Base-by-base conservation (phyloP, 1,140 invertebrate species). In the Anastrepha ludens region DNA sequence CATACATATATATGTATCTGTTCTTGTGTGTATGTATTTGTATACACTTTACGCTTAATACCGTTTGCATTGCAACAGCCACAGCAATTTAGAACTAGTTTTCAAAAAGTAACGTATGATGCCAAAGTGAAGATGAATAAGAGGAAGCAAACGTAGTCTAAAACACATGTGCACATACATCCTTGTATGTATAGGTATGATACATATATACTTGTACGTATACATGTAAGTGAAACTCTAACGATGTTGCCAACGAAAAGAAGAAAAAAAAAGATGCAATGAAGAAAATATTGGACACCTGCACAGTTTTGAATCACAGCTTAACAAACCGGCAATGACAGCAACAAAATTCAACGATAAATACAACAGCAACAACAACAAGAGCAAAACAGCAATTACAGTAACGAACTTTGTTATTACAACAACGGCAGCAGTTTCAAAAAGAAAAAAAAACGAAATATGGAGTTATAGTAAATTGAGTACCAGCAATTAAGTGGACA, bases 11-110 rank as follows among this genome's bases (percentile, higher is more conserved):
- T 55, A 81, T 55, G 3, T 81, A 81, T 20, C 20, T 44, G n/a
- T 15, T 5, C 3, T n/a, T 15, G 47, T 15, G 20, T 55, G 47
- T 39, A 17, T n/a, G 17, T 62, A 58, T 17, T 13, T 62, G 60
- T 62, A 17, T 62, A n/a, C 9, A 20, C 81, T 41, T 29, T 86
- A 86, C 85, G 58, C 85, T 62, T 59, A 86, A 86, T 62, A 62
- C 85, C 59, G 85, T 86, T 60, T 59, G 59, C 20, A 86, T 62
- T 60, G 59, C 29, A 86, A 41, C 59, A 60, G 20, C 58, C 39
- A 47, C 9, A 86, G 85, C 59, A 62, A 91, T 92, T 90, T 92
- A 92, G 91, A 92, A 92, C 91, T 92, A 91, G 91, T 92, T 92
- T 91, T 91, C 60, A 87, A 67, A 87, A 87, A 64, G 47, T 81